Percentiles rank a stretch among this genome's conserved stretches.
phyloP scores from a whole-genome alignment of 1,140 invertebrate species.

The Pseudobourletiella spinata region DNA sequence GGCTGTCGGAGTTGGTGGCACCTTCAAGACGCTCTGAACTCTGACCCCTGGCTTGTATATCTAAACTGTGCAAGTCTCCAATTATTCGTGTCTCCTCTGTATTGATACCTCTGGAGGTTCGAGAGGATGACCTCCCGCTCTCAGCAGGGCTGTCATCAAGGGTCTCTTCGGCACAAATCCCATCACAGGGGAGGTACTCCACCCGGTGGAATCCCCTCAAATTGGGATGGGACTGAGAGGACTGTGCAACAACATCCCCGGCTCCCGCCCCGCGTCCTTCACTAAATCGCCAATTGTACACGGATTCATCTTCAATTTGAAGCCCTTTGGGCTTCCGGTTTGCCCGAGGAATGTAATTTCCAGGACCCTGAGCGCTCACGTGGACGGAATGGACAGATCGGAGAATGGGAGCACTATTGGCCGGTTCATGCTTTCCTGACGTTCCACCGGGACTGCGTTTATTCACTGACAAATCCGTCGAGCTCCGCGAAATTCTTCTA shows the following conservation, averaged over 20 bases:
- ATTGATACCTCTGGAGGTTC: slow-evolving; percentile 32
- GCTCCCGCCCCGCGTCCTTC: neutral
- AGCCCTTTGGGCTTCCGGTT: slow-evolving; percentile 8
- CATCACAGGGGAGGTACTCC: slow-evolving; percentile 35
- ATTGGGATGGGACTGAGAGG: neutral
- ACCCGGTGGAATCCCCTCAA: slow-evolving; percentile 26
- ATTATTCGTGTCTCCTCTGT: slow-evolving; percentile 34
- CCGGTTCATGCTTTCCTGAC: neutral
- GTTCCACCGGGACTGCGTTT: neutral
- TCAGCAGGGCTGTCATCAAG: slow-evolving; percentile 18
- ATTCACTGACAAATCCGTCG: slow-evolving; percentile 9
- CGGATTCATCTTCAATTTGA: slow-evolving; percentile 24
- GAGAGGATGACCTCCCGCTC: slow-evolving; percentile 24
- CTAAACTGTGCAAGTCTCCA: slow-evolving; percentile 11
- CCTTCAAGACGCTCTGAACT: too few species aligned
- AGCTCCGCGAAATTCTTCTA: slow-evolving; percentile 22
- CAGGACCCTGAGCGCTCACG: neutral
- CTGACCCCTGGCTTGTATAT: too few species aligned
- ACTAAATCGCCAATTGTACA: slow-evolving; percentile 34
- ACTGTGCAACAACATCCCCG: neutral
- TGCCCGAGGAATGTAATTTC: slow-evolving; percentile 1
- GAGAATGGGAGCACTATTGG: neutral
- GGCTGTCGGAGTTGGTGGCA: too few species aligned
- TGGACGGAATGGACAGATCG: neutral
- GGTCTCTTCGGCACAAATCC: slow-evolving; percentile 34